Evolutionary conservation across 2,797 vertebrate species (phyloP), one percentile per base, ranked within the genome.

Genomic region (Bradypus variegatus): DNA sequence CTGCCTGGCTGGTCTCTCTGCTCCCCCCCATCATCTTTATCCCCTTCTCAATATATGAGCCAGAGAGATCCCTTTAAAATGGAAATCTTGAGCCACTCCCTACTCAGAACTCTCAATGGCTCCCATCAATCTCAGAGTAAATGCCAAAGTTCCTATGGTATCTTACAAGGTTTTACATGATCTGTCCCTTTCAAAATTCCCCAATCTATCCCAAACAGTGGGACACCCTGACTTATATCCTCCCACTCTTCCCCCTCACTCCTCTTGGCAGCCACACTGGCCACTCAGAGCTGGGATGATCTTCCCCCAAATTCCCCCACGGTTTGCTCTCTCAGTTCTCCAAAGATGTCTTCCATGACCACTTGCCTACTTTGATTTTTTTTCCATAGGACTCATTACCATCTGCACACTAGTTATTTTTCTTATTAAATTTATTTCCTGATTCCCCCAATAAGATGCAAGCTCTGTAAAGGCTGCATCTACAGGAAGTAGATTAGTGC

Each of bases 201-300:
- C 4, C 2, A 0, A 3, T 25, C n/a, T 8, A n/a, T 3, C 86
- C 18, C 27, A 15, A 11, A 19, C 19, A 25, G 23, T 1, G 50
- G 50, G 50, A 50, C 50, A 2, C n/a, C 18, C 36, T 10, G 12
- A 45, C 62, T 31, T 45, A 2, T 2, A 12, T 8, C 60, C 70
- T 29, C 27, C 41, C 2, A 1, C 29, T 5, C 5, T 62, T 14
- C 3, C 23, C 50, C 75, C 21, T 38, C 33, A 0, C 29, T 53
- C 65, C 14, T 23, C 62, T 79, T 55, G 2, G 33, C 5, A 12
- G 4, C 78, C 73, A 36, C 41, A 6, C 41, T 0, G 31, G 50
- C 48, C 55, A 69, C 67, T 83, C 58, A 19, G 55, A 6, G 4
- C 55, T 58, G 19, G 19, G 19, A 58, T 58, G 55, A 58, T 58